Conservation (phyloP, 2,113 vertebrate species). For the Manacus vitellinus region DNA sequence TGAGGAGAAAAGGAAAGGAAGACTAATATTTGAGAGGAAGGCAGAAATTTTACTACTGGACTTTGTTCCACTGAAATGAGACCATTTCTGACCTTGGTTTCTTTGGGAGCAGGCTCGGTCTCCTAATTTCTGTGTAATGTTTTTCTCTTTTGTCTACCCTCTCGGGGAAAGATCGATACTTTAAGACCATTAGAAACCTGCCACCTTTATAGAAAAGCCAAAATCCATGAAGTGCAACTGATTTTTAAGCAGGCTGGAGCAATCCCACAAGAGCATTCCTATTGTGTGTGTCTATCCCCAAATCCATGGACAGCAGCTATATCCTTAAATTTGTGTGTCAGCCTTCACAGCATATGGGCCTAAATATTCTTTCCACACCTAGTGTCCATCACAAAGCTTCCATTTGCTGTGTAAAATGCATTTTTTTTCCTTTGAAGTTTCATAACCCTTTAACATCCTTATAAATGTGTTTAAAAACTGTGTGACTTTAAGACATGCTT, state of each 20-base stretch:
- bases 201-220: background rate
- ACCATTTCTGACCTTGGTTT: conserved; percentile 8
- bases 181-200: background rate
- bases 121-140: conserved; percentile 12
- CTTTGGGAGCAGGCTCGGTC: background rate
- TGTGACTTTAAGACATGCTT: conserved; percentile 31
- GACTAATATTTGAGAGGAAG: conserved; percentile 34
- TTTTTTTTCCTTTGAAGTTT: background rate
- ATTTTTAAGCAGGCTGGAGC: background rate
- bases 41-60: conserved; percentile 4
- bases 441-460: background rate
- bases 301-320: background rate
- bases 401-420: background rate
- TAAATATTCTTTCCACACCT: background rate
- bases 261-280: background rate
- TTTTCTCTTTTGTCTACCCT: conserved; percentile 10
- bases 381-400: background rate
- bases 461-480: background rate
- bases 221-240: background rate
- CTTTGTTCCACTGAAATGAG: background rate
- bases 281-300: background rate
- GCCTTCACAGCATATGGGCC: background rate
- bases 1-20: conserved; percentile 37
- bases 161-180: background rate
- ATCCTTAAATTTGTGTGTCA: background rate